Base-by-base conservation (phyloP, 2,113 vertebrate genomes). In the Psettodes erumei region DNA sequence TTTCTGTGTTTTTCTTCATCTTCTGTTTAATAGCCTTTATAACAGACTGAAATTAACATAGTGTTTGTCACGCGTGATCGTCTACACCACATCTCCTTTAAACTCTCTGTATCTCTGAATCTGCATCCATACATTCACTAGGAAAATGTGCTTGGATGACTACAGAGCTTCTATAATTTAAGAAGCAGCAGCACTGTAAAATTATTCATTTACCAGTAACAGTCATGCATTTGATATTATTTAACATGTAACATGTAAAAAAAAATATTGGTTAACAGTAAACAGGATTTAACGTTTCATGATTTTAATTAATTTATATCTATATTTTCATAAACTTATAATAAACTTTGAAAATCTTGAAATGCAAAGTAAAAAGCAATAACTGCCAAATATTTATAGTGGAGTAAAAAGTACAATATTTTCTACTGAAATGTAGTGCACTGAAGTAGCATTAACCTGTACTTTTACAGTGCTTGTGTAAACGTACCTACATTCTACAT, bases 1-100 rank as follows among this genome's bases (percentile, higher is more conserved):
- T 67, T 37, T 58, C 35, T 60, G 38, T 72, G 61, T 86, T 77
- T 61, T 51, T 70, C 48, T 66, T 66, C 50, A 68, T 71, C 38
- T 21, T 42, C 68, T 83, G 64, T 76, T 73, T 64, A 37, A 50
- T 12, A 58, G 53, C 54, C 32, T n/a, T n/a, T n/a, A n/a, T 38
- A 35, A 64, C 71, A 28, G 30, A n/a, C 27, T 61, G 55, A 71
- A 79, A 75, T 82, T 64, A 75, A 38, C 58, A 53, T 55, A 54
- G 13, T 54, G 18, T 50, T 68, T 73, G 65, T 68, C 51, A 74
- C 27, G 40, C 47, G 51, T 71, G 25, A 63, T 47, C 45, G 45
- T 43, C 35, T 8, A 28, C 27, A 18, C 51, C 38, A 10, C 40
- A 23, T 69, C 13, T 30, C 23, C 45, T 68, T 43, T 45, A 47